phyloP scores from a whole-genome alignment of 1,140 invertebrate genomes.

The Drosophila kepulauana region DNA sequence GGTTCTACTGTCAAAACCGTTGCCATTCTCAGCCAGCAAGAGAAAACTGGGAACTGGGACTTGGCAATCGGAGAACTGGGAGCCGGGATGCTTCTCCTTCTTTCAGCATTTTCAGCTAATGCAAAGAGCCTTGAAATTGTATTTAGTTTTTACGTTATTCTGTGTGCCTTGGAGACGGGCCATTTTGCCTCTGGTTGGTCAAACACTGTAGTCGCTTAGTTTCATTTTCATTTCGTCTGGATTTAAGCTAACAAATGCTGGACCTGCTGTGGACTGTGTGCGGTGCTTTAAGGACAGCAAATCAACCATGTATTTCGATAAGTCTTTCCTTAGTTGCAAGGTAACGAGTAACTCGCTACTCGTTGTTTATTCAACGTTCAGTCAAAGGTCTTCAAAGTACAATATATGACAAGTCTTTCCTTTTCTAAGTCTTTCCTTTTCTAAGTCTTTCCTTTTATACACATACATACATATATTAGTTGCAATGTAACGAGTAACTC shows the following conservation, averaged over 20 bases:
- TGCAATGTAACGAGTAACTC: not conserved
- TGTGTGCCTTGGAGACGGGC: constrained; percentile 18
- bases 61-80: no score
- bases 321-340: not conserved
- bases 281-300: constrained; percentile 34
- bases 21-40: constrained; percentile 1
- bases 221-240: constrained; percentile 41
- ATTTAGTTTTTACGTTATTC: constrained; percentile 51
- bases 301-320: constrained; percentile 15
- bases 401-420: not conserved
- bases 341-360: constrained; percentile 4
- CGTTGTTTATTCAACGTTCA: not conserved
- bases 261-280: constrained; percentile 11
- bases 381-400: not conserved
- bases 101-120: constrained; percentile 54
- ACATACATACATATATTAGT: not conserved
- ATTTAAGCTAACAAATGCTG: constrained; percentile 31
- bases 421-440: not conserved
- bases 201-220: constrained; percentile 26
- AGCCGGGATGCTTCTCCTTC: not conserved
- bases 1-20: constrained; percentile 2
- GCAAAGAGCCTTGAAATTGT: constrained; percentile 72
- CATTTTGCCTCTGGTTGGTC: constrained; percentile 12
- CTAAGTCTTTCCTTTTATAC: not conserved
- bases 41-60: no score